A percentile compares a stretch with the other conserved stretches of the same genome.
Evolutionary conservation across 35 echinoderm and acorn worm genomes (phyloP).

Genomic region (Heliocidaris erythrogramma): DNA sequence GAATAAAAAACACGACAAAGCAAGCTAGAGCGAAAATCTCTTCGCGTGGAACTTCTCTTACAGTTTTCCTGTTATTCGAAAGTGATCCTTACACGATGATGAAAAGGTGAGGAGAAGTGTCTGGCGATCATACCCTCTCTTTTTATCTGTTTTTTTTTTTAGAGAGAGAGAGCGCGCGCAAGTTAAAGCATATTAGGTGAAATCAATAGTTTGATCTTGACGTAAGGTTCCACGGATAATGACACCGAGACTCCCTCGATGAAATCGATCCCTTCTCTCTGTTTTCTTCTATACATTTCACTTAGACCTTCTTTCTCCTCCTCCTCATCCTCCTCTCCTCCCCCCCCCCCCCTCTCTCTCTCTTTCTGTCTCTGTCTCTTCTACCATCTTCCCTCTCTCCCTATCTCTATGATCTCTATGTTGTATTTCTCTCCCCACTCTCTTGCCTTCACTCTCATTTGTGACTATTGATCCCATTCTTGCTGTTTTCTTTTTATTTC

Average conservation of each 20-base stretch:
- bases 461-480: no score
- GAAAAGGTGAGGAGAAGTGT: neutral
- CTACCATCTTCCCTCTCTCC: no score
- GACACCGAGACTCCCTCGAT: neutral
- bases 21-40: neutral
- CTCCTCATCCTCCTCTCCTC: no score
- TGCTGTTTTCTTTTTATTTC: no score
- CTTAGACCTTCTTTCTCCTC: neutral
- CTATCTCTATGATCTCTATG: neutral
- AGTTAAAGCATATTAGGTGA: neutral
- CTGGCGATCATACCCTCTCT: neutral
- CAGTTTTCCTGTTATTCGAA: neutral
- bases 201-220: constrained; percentile 11
- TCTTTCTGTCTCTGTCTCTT: no score
- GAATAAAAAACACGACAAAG: neutral
- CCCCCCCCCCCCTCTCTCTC: neutral
- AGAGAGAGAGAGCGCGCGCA: no score
- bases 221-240: neutral
- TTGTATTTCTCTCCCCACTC: no score
- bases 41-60: neutral
- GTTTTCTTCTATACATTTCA: neutral
- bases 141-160: neutral
- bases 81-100: neutral
- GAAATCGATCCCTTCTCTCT: neutral
- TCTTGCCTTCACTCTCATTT: no score